Evolutionary conservation across 1,140 invertebrate genomes (phyloP).

Genomic region (Ptiloglossa arizonensis): DNA sequence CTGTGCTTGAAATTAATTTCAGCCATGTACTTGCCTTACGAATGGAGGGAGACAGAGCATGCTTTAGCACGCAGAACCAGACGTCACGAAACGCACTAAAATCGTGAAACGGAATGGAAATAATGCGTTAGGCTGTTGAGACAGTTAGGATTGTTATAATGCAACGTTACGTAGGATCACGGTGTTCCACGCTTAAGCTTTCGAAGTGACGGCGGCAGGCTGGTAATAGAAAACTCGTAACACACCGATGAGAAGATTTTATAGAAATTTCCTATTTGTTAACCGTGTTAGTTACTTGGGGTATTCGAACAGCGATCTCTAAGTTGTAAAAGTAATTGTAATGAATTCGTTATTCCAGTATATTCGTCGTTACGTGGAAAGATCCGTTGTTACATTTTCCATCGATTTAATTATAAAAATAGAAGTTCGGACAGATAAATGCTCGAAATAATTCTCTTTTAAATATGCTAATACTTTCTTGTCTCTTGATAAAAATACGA

Average conservation of each 20-base stretch:
- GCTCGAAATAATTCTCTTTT: too few relatives aligned
- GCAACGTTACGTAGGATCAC: conserved; percentile 20
- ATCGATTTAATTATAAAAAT: too few relatives aligned
- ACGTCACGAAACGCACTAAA: conserved; percentile 50
- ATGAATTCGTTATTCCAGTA: too few relatives aligned
- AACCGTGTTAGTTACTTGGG: too few relatives aligned
- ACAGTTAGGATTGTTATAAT: conserved; percentile 49
- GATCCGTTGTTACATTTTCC: too few relatives aligned
- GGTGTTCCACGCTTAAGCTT: not conserved
- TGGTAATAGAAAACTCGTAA: not conserved
- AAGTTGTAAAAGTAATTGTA: too few relatives aligned
- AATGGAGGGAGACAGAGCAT: not conserved
- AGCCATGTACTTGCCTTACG: conserved; percentile 5
- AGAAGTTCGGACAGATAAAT: too few relatives aligned
- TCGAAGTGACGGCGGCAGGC: not conserved
- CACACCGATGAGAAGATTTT: not conserved
- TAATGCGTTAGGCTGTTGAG: conserved; percentile 58
- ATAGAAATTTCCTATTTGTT: too few relatives aligned
- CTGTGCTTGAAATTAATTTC: conserved; percentile 31
- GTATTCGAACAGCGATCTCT: too few relatives aligned
- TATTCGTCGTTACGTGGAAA: too few relatives aligned
- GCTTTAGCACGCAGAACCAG: conserved; percentile 19
- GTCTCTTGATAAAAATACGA: too few relatives aligned
- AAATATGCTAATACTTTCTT: too few relatives aligned
- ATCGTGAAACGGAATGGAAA: conserved; percentile 64